Conservation (phyloP, 2,888 invertebrate species). For the Harpalus rufipes region DNA sequence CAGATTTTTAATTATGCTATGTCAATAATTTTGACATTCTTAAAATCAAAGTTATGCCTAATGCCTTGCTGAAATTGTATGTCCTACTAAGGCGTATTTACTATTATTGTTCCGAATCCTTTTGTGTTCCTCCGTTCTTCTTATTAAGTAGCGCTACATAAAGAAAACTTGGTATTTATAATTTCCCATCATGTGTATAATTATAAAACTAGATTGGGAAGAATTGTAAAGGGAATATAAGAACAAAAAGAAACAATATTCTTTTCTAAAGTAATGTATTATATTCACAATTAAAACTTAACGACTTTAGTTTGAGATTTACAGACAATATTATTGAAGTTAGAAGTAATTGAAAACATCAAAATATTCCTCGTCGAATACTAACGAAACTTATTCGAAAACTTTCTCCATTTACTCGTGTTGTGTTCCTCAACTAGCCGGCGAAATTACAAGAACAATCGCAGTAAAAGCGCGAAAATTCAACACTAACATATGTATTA, state of each 20-base stretch:
- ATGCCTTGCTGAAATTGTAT: too few species aligned
- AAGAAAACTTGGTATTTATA: too few species aligned
- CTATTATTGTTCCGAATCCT: too few species aligned
- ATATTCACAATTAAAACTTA: not conserved
- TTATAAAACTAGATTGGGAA: too few species aligned
- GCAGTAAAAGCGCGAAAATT: slow-evolving; percentile 49
- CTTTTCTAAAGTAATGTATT: not conserved
- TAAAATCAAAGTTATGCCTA: too few species aligned
- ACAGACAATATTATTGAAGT: not conserved
- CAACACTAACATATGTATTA: slow-evolving; percentile 63
- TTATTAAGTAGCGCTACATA: too few species aligned
- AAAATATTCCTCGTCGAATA: slow-evolving; percentile 1
- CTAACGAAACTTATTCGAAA: slow-evolving; percentile 25
- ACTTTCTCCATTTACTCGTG: not conserved
- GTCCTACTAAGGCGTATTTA: too few species aligned
- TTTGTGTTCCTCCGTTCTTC: too few species aligned
- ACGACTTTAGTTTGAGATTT: not conserved
- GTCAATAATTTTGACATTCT: too few species aligned
- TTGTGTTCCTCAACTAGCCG: not conserved
- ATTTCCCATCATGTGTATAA: too few species aligned
- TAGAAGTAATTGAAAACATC: not conserved
- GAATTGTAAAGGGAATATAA: not conserved
- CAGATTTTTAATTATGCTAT: too few species aligned
- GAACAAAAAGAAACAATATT: not conserved
- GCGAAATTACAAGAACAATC: slow-evolving; percentile 52